A percentile compares a stretch with the other conserved stretches of the same genome.
Evolutionary conservation across 2,113 vertebrate genomes (phyloP).

Genomic region (Laterallus jamaicensis): DNA sequence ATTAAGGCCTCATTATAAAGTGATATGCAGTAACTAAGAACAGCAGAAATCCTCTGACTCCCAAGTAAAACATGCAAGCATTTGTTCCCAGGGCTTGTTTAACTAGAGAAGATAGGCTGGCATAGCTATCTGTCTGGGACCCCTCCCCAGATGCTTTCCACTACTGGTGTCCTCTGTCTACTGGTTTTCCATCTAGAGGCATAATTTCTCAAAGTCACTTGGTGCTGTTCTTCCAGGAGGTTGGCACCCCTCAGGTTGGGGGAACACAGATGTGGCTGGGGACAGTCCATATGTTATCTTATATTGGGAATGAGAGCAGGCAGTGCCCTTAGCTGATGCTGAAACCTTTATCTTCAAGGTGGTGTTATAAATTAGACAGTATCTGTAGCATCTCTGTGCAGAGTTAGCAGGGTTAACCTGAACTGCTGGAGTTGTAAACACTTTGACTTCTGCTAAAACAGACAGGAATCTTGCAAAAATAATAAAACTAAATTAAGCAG

Average conservation of each 20-base stretch:
- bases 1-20: neutral
- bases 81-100: neutral
- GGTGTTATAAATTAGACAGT: neutral
- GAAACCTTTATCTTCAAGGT: neutral
- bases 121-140: neutral
- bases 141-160: neutral
- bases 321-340: neutral
- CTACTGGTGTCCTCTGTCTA: neutral
- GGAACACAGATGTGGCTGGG: neutral
- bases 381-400: neutral
- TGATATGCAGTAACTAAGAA: neutral
- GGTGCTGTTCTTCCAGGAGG: neutral
- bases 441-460: neutral
- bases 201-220: neutral
- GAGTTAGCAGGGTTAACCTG: neutral
- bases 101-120: neutral
- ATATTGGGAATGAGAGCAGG: neutral
- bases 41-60: neutral
- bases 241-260: neutral
- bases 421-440: neutral
- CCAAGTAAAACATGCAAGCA: neutral
- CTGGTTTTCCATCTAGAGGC: neutral
- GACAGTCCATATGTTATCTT: fast-evolving
- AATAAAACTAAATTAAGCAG: neutral
- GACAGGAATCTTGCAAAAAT: neutral